phyloP scores from a whole-genome alignment of 1,140 invertebrate species.

The Telenomus remus region DNA sequence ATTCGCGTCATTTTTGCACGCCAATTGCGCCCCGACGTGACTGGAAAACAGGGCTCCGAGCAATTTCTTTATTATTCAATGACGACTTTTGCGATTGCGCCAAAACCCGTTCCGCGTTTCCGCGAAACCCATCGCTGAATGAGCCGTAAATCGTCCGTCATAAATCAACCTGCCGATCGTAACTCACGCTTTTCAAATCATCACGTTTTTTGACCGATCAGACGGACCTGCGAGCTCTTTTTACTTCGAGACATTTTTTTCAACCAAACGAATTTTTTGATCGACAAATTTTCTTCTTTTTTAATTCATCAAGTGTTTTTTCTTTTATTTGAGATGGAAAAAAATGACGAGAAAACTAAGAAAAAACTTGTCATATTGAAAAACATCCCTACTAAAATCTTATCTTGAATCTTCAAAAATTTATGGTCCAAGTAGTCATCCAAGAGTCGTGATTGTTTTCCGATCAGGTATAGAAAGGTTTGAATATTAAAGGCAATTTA shows the following conservation, averaged over 20 bases:
- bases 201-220: constrained; percentile 21
- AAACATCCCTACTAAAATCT: not conserved
- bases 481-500: not conserved
- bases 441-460: constrained; percentile 1
- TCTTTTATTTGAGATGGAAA: too few relatives aligned
- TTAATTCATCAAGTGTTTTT: too few relatives aligned
- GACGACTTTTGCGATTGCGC: constrained; percentile 17
- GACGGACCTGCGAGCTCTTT: too few relatives aligned
- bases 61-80: constrained; percentile 54
- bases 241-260: too few relatives aligned
- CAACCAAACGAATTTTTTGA: too few relatives aligned
- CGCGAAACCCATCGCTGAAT: constrained; percentile 21
- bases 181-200: not conserved
- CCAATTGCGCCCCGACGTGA: constrained; percentile 38
- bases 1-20: constrained; percentile 40
- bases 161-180: constrained; percentile 25
- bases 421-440: constrained; percentile 1
- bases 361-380: not conserved
- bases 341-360: too few relatives aligned
- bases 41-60: constrained; percentile 32
- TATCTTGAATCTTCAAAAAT: constrained; percentile 3
- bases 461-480: constrained; percentile 6
- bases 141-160: constrained; percentile 30
- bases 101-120: constrained; percentile 23
- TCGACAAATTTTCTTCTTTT: too few relatives aligned